Evolutionary conservation across 2,888 invertebrate genomes (phyloP).

Genomic region (Plutella xylostella): DNA sequence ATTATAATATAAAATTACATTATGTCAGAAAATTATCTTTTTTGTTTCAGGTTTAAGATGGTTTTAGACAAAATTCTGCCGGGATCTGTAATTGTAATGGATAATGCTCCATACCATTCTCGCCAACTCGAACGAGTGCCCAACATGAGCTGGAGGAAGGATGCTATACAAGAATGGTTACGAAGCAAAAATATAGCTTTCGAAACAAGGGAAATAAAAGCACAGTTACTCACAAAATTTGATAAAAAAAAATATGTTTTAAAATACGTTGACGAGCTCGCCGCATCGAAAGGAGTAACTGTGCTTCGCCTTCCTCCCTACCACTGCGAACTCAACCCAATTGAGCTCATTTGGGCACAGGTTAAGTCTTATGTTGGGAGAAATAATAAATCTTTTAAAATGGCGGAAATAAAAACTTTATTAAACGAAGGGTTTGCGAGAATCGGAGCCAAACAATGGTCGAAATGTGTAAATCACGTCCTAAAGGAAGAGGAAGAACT

Average conservation of each 20-base stretch:
- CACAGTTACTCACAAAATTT: neutral
- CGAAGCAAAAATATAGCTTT: conserved; percentile 4
- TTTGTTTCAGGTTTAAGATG: conserved; percentile 14
- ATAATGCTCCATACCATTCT: conserved; percentile 16
- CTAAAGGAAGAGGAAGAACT: neutral
- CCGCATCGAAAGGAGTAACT: neutral
- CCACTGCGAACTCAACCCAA: conserved; percentile 3
- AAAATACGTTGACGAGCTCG: conserved; percentile 2
- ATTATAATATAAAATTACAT: too few species aligned
- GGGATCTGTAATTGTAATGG: conserved; percentile 12
- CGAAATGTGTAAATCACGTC: neutral
- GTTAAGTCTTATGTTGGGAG: conserved; percentile 3
- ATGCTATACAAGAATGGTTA: conserved; percentile 10
- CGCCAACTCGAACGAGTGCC: conserved; percentile 9
- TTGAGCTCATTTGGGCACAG: conserved; percentile 6
- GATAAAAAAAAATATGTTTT: neutral
- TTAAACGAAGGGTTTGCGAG: neutral
- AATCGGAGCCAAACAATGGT: neutral
- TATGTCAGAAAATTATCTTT: too few species aligned
- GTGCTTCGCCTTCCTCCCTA: neutral
- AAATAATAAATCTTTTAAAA: conserved; percentile 4
- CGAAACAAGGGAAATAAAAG: conserved; percentile 6
- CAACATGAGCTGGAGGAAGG: conserved; percentile 15
- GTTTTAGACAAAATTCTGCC: conserved; percentile 1
- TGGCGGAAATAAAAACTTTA: neutral